Evolutionary conservation across 2,113 vertebrate genomes (phyloP).

Genomic region (Gambusia holbrooki): DNA sequence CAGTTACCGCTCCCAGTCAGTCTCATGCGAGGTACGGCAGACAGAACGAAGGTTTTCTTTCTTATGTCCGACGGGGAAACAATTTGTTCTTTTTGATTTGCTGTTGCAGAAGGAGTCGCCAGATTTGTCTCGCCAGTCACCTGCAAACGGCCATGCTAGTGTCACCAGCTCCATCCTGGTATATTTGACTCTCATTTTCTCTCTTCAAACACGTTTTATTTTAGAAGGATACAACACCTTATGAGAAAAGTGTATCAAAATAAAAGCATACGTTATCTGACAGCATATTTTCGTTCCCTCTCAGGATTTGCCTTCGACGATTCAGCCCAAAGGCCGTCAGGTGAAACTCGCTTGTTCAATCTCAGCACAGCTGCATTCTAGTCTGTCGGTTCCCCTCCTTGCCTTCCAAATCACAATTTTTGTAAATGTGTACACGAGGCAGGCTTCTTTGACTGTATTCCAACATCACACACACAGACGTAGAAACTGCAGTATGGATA

Average conservation of each 20-base stretch:
- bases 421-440: not conserved
- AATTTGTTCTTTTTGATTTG: not conserved
- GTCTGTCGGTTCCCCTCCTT: not conserved
- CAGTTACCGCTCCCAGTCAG: slow-evolving; percentile 94
- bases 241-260: not conserved
- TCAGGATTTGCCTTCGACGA: slow-evolving; percentile 95
- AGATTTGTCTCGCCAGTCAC: slow-evolving; percentile 70
- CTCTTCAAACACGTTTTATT: not conserved
- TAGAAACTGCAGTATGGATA: slow-evolving; percentile 14
- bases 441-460: not conserved
- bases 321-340: slow-evolving; percentile 98
- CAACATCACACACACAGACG: slow-evolving; percentile 9
- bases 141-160: slow-evolving; percentile 87
- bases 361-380: not conserved
- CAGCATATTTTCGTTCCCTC: slow-evolving; percentile 73
- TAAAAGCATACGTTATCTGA: not conserved
- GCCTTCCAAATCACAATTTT: slow-evolving; percentile 1
- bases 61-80: fast-evolving
- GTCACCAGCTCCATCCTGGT: slow-evolving; percentile 99
- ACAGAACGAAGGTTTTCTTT: not conserved
- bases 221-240: not conserved
- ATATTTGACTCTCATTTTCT: slow-evolving; percentile 60
- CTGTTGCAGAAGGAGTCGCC: slow-evolving; percentile 77
- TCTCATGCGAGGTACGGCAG: slow-evolving; percentile 91
- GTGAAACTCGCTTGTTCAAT: slow-evolving; percentile 77